Conservation (phyloP, 64 coral and sea anemone genomes). For the Dendronephthya gigantea region DNA sequence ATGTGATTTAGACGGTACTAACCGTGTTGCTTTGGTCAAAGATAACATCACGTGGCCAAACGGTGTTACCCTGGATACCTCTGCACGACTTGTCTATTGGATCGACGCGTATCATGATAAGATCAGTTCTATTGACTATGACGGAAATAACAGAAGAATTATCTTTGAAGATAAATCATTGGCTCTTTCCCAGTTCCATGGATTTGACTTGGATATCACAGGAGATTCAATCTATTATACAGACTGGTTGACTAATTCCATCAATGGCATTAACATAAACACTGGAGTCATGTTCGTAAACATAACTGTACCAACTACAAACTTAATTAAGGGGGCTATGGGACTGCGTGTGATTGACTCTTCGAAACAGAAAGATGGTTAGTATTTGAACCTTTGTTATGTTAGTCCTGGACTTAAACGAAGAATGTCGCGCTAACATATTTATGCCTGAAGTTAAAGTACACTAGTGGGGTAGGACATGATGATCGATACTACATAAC, state of each 20-base stretch:
- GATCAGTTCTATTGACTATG: background rate
- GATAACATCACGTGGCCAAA: background rate
- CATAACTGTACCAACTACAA: background rate
- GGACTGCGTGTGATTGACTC: background rate
- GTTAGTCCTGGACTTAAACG: no score
- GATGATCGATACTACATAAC: no score
- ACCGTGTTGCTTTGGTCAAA: background rate
- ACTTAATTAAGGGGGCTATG: background rate
- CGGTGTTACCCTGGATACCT: background rate
- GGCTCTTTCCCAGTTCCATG: background rate
- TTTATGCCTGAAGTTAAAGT: no score
- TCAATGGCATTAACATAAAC: background rate
- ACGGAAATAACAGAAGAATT: background rate
- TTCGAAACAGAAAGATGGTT: background rate
- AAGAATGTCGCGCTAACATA: no score
- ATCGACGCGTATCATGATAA: background rate
- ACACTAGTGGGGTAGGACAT: no score
- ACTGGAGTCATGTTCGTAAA: background rate
- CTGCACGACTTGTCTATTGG: background rate
- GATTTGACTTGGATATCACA: background rate
- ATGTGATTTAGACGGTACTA: background rate
- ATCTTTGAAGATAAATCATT: background rate
- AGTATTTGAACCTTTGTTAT: background rate
- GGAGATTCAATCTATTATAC: background rate
- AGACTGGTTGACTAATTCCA: background rate